phyloP scores from a whole-genome alignment of 2,113 vertebrate species.

The Brachionichthys hirsutus region DNA sequence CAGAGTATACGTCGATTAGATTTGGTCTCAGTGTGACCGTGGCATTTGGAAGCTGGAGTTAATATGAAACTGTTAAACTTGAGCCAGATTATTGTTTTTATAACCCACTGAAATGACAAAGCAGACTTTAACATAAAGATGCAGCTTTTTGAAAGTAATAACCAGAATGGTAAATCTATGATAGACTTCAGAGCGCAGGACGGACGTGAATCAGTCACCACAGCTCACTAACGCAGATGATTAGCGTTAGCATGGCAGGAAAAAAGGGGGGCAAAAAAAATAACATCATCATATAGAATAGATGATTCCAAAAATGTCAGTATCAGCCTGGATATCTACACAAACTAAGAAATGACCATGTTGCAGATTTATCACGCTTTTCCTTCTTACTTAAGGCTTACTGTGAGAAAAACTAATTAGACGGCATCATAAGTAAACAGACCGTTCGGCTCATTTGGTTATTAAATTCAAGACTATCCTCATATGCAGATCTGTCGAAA shows the following conservation, averaged over 20 bases:
- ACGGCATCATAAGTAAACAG: neutral
- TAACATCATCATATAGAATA: no score
- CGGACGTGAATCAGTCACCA: no score
- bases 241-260: no score
- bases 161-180: neutral
- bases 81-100: neutral
- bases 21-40: slow-evolving; percentile 11
- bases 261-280: no score
- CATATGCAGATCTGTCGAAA: neutral
- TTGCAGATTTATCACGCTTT: neutral
- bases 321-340: neutral
- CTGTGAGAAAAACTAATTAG: neutral
- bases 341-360: neutral
- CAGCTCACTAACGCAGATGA: no score
- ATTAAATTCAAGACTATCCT: no score
- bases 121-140: slow-evolving; percentile 1
- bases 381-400: neutral
- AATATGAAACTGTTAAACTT: neutral
- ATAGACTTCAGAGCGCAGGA: neutral
- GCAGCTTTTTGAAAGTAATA: no score
- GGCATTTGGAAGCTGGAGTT: slow-evolving; percentile 29
- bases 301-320: neutral
- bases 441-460: no score
- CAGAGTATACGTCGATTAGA: neutral
- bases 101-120: neutral